Percentiles rank a stretch among this genome's conserved stretches.
Evolutionary conservation across 2,888 invertebrate species (phyloP).

Genomic region (Microplitis manilae): DNA sequence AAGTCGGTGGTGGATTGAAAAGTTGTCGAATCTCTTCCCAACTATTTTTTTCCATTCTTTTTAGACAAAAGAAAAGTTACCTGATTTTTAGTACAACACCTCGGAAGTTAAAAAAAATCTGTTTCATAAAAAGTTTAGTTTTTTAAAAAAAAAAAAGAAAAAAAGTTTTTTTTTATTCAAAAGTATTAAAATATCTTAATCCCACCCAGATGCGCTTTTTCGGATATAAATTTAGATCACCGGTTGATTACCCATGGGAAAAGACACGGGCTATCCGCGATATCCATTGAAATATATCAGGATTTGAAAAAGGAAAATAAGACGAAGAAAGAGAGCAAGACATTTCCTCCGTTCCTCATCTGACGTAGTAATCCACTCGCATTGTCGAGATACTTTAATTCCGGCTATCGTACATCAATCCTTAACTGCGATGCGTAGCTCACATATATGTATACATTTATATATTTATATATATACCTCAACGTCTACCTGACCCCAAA

Average conservation of each 20-base stretch:
- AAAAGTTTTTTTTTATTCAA: not conserved
- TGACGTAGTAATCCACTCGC: slow-evolving; percentile 33
- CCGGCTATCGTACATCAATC: slow-evolving; percentile 41
- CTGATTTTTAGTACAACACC: slow-evolving; percentile 14
- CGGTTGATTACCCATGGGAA: slow-evolving; percentile 37
- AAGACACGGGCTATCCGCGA: slow-evolving; percentile 29
- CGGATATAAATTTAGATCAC: slow-evolving; percentile 34
- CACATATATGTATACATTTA: not conserved
- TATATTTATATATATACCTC: not conserved
- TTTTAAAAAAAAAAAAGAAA: not conserved
- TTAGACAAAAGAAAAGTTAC: slow-evolving; percentile 15
- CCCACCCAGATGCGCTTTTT: slow-evolving; percentile 22
- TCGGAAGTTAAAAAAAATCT: slow-evolving; percentile 1
- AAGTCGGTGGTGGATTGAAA: slow-evolving; percentile 38
- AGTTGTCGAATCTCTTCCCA: slow-evolving; percentile 30
- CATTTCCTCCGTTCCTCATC: slow-evolving; percentile 31
- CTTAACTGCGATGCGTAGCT: slow-evolving; percentile 32
- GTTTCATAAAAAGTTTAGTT: not conserved
- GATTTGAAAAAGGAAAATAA: slow-evolving; percentile 18
- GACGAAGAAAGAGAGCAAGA: slow-evolving; percentile 28
- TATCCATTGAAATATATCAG: slow-evolving; percentile 35
- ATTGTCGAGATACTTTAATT: slow-evolving; percentile 41
- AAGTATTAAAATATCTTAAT: slow-evolving; percentile 31
- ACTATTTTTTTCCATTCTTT: not conserved
- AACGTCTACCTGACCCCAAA: slow-evolving; percentile 33